A percentile compares a stretch with the other conserved stretches of the same genome.
Evolutionary conservation across 92 coral and sea anemone genomes (phyloP).

Genomic region (Actinostola sp.): DNA sequence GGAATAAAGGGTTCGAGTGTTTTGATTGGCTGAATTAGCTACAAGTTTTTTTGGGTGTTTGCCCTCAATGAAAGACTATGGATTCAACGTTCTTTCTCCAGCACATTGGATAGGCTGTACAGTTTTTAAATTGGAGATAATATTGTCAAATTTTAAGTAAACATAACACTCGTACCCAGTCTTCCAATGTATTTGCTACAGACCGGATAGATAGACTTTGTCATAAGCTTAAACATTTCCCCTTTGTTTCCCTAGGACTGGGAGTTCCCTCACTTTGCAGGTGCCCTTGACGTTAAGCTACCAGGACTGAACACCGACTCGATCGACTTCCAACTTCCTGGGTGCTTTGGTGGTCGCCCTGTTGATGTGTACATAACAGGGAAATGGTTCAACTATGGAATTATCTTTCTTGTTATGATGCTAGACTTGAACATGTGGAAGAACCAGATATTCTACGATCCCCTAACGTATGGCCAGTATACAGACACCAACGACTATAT

Average conservation of each 20-base stretch:
- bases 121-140: too few relatives aligned
- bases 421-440: conserved; percentile 92
- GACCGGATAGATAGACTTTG: too few relatives aligned
- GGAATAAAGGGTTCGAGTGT: too few relatives aligned
- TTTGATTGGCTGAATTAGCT: too few relatives aligned
- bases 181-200: too few relatives aligned
- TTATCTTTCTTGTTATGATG: conserved; percentile 82
- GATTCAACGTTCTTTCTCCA: too few relatives aligned
- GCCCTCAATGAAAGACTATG: too few relatives aligned
- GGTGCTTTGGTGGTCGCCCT: conserved; percentile 60
- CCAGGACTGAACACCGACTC: conserved; percentile 83
- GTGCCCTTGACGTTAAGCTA: conserved; percentile 74
- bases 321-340: conserved; percentile 58
- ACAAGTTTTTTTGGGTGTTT: too few relatives aligned
- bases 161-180: too few relatives aligned
- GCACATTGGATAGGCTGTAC: too few relatives aligned
- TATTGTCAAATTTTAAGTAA: too few relatives aligned
- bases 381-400: conserved; percentile 90
- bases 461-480: conserved; percentile 77
- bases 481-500: conserved; percentile 73
- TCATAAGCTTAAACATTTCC: too few relatives aligned
- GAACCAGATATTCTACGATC: conserved; percentile 85
- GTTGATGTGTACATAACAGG: conserved; percentile 81
- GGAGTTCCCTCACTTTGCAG: conserved; percentile 88
- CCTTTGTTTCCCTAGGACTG: conserved; percentile 62